Evolutionary conservation across 2,113 vertebrate species (phyloP), one percentile per base, ranked within the genome.

Genomic region (Psammodynastes pulverulentus): DNA sequence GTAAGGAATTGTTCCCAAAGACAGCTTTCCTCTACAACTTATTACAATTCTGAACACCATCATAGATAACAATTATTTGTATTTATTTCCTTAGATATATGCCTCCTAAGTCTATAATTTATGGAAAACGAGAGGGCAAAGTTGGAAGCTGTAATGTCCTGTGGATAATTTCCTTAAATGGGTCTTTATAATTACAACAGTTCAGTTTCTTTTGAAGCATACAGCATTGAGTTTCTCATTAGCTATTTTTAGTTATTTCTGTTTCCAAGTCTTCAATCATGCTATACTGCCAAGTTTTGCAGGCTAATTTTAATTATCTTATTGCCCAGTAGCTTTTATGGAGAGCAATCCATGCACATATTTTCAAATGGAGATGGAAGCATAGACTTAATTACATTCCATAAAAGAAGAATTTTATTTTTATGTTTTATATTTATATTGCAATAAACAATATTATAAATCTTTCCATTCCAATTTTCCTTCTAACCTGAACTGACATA

Each of bases 401-500:
- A 58, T 91, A 52, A 56, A 54, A 56, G 54, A 45, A 56, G 9
- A 46, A 48, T 86, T 58, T 48, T 91, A 46, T 91, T 93, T 39
- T 89, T 58, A 34, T 95, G 93, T 72, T 62, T 48, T 79, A 91
- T 90, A 24, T 26, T 45, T 45, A 52, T 95, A 86, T 29, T 67
- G 26, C 89, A 58, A 84, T 45, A 46, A 85, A 52, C 72, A 91
- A n/a, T 48, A 29, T 62, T n/a, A 85, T 85, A 52, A 85, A 19
- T 54, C 43, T 56, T 48, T 6, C 89, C 95, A n/a, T 89, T 52
- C 53, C 46, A 94, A 79, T 90, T 94, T 0, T 89, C 56, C 56
- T 93, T 94, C 91, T 56, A 39, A 89, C 91, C 48, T 92, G 86
- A 94, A 91, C 88, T 96, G 95, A 93, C 95, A 96, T 95, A 96